Base-by-base conservation (phyloP, 2,113 vertebrate species). In the Pelodiscus sinensis region DNA sequence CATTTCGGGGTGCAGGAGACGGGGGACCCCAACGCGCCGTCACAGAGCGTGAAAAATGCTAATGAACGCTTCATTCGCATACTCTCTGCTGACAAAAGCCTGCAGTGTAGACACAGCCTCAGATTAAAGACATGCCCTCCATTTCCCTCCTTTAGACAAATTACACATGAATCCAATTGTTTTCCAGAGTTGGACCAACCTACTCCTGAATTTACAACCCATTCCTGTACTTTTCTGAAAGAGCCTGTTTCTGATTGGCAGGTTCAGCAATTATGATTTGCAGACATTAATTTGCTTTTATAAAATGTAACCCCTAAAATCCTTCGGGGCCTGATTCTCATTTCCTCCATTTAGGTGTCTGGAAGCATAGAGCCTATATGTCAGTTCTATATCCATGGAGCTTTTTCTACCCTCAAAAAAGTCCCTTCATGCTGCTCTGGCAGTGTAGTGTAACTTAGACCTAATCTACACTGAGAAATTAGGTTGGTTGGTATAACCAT, bases 91-190 rank as follows among this genome's bases (percentile, higher is more conserved):
- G 44, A 44, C 44, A 44, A 44, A 44, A 44, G 44, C 44, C 44
- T 44, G 44, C 44, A 44, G 6, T 44, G 7, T 44, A 44, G 44
- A 44, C 44, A 44, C 7, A 6, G 44, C 82, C 24, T 12, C 12
- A 18, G 5, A 73, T 75, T 1, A 55, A 27, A 71, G 27, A 38
- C 24, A 14, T 0, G 0, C 4, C 31, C 78, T n/a, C 85, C 38
- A 29, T 77, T 10, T 19, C 83, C 44, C 35, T 18, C 31, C 81
- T 1, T 0, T 24, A 9, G 31, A 29, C 68, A 0, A 0, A 1
- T 24, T 31, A 55, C 22, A 65, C 81, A 16, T 31, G 85, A 6
- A 50, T 29, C 35, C 35, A 75, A 27, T 1, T 81, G 52, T 68
- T 58, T 81, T 88, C 79, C 31, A 21, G 22, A 5, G 8, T 5